phyloP scores from a whole-genome alignment of 2,888 invertebrate species.

The Subacronicta megacephala region DNA sequence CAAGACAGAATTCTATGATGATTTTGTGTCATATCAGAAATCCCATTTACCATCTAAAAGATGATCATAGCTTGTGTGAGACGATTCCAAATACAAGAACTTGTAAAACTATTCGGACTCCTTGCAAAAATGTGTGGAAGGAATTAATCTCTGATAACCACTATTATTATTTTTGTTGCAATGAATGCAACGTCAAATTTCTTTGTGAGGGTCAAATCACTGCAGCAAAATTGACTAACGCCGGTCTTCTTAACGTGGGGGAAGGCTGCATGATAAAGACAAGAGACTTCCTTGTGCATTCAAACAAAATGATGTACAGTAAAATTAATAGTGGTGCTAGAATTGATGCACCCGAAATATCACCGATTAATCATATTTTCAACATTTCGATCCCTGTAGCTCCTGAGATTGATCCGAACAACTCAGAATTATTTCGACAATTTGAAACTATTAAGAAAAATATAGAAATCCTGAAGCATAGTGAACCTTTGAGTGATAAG shows the following conservation, averaged over 20 bases:
- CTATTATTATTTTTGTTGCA: slow-evolving; percentile 1
- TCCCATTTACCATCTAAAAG: background rate
- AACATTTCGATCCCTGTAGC: slow-evolving; percentile 11
- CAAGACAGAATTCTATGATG: background rate
- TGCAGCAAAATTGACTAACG: background rate
- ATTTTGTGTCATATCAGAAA: background rate
- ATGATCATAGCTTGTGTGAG: slow-evolving; percentile 10
- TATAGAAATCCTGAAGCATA: background rate
- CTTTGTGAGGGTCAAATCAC: no score
- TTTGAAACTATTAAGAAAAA: background rate
- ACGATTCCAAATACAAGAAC: slow-evolving; percentile 11
- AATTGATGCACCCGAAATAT: slow-evolving; percentile 4
- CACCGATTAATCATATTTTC: slow-evolving; percentile 13
- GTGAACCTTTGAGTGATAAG: background rate
- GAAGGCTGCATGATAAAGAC: slow-evolving; percentile 15
- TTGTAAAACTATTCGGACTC: background rate
- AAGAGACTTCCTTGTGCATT: slow-evolving; percentile 6
- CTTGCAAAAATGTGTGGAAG: slow-evolving; percentile 4
- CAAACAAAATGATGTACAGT: slow-evolving; percentile 3
- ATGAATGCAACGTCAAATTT: background rate
- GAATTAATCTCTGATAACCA: background rate
- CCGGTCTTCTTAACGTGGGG: slow-evolving; percentile 8
- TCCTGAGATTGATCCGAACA: slow-evolving; percentile 4
- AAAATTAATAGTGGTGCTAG: slow-evolving; percentile 5
- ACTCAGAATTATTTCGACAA: background rate